phyloP scores from a whole-genome alignment of 2,113 vertebrate species.

The Lepus europaeus region DNA sequence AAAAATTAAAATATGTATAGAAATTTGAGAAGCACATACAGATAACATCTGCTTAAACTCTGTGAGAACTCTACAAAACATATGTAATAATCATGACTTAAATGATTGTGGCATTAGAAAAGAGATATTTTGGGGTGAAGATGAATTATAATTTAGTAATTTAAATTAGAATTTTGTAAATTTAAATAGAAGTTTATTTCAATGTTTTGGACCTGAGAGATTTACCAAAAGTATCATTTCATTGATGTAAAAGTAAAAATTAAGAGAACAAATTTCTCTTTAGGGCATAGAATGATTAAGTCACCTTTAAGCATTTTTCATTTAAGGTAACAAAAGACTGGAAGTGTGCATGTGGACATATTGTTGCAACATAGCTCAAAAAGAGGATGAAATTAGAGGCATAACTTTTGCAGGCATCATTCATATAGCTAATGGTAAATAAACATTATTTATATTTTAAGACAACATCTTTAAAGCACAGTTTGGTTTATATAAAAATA shows the following conservation, averaged over 20 bases:
- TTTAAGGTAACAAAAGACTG: background rate
- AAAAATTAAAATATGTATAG: constrained; percentile 16
- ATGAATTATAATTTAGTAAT: background rate
- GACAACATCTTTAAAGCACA: constrained; percentile 9
- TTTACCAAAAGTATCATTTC: background rate
- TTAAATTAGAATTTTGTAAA: background rate
- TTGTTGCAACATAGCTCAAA: background rate
- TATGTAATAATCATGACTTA: background rate
- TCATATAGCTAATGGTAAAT: background rate
- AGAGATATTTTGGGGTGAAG: background rate
- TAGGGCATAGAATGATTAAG: background rate
- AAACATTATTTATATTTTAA: constrained; percentile 34
- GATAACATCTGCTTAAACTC: constrained; percentile 1
- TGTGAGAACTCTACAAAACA: background rate
- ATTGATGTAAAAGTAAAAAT: background rate
- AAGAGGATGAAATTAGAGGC: background rate
- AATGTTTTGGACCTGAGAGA: background rate
- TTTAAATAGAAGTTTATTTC: background rate
- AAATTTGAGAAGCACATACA: background rate
- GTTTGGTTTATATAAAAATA: background rate
- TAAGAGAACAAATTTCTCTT: background rate
- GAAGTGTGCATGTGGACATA: background rate
- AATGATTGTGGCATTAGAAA: background rate
- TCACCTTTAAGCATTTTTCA: background rate
- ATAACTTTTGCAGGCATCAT: background rate